Conservation (phyloP, 2,113 vertebrate species). For the Ceratotherium simum region DNA sequence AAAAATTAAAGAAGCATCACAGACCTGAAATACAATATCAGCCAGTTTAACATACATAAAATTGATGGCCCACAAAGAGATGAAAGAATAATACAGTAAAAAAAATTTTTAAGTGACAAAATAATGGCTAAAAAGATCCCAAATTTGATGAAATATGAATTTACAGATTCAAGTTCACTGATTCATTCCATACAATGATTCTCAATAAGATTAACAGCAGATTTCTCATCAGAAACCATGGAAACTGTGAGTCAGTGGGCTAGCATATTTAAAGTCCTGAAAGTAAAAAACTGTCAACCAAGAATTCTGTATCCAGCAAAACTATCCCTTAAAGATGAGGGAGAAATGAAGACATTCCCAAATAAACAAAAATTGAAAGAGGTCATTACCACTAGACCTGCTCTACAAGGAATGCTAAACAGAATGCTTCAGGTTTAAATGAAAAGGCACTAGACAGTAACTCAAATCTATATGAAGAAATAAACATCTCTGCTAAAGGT, state of each 20-base stretch:
- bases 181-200: not conserved
- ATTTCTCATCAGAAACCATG: not conserved
- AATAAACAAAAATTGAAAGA: not conserved
- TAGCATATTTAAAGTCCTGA: not conserved
- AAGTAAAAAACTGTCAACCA: not conserved
- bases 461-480: not conserved
- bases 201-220: not conserved
- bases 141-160: not conserved
- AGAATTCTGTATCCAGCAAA: not conserved
- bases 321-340: not conserved
- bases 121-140: not conserved
- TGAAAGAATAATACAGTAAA: not conserved
- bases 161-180: not conserved
- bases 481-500: not conserved
- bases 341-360: not conserved
- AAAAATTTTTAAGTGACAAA: not conserved
- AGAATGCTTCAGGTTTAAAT: not conserved
- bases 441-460: conserved; percentile 14
- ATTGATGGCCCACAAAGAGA: not conserved
- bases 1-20: not conserved
- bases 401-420: not conserved
- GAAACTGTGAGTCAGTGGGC: not conserved
- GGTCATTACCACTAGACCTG: not conserved
- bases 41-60: not conserved
- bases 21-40: not conserved